These are phyloP conservation scores for Pogoniulus pusillus DNA, from an alignment of 2,797 vertebrate species.

Conservation along the genomic window DNA sequence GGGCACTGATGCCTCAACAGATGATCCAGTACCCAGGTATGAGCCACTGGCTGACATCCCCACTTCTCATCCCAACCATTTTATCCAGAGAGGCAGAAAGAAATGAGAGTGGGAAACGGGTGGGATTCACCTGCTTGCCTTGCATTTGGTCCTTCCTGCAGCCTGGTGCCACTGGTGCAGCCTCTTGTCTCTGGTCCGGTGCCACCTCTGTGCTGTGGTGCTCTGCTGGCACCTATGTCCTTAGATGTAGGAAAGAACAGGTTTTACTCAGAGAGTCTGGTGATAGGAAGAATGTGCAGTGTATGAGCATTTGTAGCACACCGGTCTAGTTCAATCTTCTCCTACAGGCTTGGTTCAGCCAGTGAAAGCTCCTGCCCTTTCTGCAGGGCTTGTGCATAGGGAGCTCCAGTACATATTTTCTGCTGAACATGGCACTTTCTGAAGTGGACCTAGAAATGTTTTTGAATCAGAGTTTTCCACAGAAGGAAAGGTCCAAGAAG, in stretches of 20 bases:
- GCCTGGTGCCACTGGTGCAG: not conserved
- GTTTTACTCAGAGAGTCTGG: not conserved
- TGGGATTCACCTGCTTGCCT: not conserved
- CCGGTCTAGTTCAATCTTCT: not conserved
- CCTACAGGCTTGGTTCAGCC: not conserved
- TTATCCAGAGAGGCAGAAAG: not conserved
- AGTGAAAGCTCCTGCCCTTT: not conserved
- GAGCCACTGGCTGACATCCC: accelerated
- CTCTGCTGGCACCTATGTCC: not conserved
- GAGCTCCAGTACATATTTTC: not conserved
- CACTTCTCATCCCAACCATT: not conserved
- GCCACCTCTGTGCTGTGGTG: accelerated
- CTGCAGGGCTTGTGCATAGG: not conserved
- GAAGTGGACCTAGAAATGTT: not conserved
- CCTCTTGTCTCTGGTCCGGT: not conserved
- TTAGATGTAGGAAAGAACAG: not conserved
- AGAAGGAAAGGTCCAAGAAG: not conserved
- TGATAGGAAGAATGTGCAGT: not conserved
- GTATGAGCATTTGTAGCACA: not conserved
- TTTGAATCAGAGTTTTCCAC: not conserved
- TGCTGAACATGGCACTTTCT: not conserved
- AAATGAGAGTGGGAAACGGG: accelerated
- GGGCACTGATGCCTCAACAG: not conserved
- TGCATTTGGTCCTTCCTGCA: not conserved
- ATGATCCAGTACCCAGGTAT: not conserved